These are phyloP conservation scores for Rallus limicola DNA, from an alignment of 2,113 vertebrate genomes.

Conservation along the genomic window DNA sequence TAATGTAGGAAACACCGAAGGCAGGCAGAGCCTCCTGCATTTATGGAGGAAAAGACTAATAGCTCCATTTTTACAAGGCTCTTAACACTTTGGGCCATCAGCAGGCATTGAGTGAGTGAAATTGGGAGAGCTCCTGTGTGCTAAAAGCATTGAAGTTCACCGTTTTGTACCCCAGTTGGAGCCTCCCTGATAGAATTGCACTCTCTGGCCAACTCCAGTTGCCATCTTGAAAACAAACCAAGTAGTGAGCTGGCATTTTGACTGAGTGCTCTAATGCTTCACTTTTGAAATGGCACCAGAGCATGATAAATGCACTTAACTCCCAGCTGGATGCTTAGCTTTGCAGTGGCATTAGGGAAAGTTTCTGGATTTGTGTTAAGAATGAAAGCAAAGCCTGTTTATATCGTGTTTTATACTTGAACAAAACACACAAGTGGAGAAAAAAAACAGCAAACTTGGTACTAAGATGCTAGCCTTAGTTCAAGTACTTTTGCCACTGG, in stretches of 20 bases:
- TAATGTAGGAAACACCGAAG: constrained; percentile 74
- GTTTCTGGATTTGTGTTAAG: constrained; percentile 43
- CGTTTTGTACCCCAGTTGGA: constrained; percentile 42
- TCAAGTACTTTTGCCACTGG: not conserved
- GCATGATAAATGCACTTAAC: constrained; percentile 43
- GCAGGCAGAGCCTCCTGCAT: constrained; percentile 65
- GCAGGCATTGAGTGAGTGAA: constrained; percentile 71
- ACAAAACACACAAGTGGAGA: not conserved
- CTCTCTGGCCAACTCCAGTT: constrained; percentile 24
- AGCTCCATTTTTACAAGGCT: constrained; percentile 78
- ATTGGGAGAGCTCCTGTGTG: constrained; percentile 66
- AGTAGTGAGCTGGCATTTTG: constrained; percentile 52
- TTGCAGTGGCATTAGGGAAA: constrained; percentile 25
- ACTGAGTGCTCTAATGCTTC: constrained; percentile 62
- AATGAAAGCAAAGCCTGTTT: constrained; percentile 34
- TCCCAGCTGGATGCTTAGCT: constrained; percentile 8
- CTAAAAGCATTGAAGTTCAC: constrained; percentile 76
- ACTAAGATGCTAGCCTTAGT: not conserved
- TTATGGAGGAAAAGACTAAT: constrained; percentile 76
- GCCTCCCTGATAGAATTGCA: constrained; percentile 43
- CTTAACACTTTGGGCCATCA: constrained; percentile 72
- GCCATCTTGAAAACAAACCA: constrained; percentile 57
- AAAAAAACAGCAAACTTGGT: not conserved
- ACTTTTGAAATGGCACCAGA: constrained; percentile 47
- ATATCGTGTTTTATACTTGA: not conserved